These are phyloP conservation scores for Alligator mississippiensis DNA, from an alignment of 2,113 vertebrate species.

Conservation along the genomic window DNA sequence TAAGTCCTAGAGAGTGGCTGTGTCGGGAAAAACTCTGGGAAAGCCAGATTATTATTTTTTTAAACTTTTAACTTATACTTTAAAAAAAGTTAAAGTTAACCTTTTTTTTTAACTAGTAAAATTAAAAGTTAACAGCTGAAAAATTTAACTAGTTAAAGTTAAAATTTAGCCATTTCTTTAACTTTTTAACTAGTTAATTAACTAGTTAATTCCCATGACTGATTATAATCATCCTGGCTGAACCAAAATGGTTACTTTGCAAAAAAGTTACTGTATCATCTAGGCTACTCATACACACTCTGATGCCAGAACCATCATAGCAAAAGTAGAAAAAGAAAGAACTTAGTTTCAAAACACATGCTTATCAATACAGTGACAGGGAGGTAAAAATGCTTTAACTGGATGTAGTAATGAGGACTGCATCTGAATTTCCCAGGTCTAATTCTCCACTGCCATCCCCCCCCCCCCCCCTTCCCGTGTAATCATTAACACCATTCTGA, in stretches of 20 bases:
- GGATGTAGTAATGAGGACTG: not conserved
- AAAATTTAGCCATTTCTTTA: too few relatives aligned
- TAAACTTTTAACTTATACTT: too few relatives aligned
- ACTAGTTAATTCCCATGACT: too few relatives aligned
- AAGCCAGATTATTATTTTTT: too few relatives aligned
- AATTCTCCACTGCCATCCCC: not conserved
- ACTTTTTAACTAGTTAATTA: too few relatives aligned
- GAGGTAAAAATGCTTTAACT: not conserved
- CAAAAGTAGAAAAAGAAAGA: not conserved
- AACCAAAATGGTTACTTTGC: not conserved
- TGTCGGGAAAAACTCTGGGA: too few relatives aligned
- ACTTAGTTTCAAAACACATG: not conserved
- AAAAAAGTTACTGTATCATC: not conserved
- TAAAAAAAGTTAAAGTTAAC: too few relatives aligned
- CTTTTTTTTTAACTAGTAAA: too few relatives aligned
- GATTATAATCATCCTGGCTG: not conserved
- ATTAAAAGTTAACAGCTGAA: not conserved
- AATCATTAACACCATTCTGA: not conserved
- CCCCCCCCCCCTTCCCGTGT: not conserved
- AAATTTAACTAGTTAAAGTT: too few relatives aligned
- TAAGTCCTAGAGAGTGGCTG: too few relatives aligned
- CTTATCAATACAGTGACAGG: not conserved
- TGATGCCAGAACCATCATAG: not conserved
- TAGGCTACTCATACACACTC: not conserved
- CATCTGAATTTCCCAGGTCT: not conserved